These are phyloP conservation scores for Odontocolon sp. DNA, from an alignment of 2,888 invertebrate genomes.

Conservation along the genomic window DNA sequence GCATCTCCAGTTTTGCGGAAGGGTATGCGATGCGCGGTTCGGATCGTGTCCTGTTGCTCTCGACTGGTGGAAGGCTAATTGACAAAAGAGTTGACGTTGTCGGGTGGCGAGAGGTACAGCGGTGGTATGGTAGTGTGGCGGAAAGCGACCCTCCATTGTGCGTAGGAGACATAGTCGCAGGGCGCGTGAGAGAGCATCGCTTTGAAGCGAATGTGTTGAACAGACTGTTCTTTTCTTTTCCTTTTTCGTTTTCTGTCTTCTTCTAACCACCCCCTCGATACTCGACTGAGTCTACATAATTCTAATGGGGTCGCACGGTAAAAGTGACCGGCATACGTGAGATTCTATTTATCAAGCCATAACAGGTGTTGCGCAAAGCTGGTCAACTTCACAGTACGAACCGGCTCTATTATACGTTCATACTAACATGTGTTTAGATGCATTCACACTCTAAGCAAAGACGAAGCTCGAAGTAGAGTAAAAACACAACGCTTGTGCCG, in stretches of 20 bases:
- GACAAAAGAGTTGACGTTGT: slow-evolving; percentile 59
- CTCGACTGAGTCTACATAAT: slow-evolving; percentile 45
- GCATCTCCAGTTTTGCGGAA: slow-evolving; percentile 29
- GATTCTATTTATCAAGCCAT: no score
- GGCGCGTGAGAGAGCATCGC: slow-evolving; percentile 40
- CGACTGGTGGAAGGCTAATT: slow-evolving; percentile 56
- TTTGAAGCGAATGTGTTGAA: slow-evolving; percentile 53
- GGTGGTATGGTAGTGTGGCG: neutral
- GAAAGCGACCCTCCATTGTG: slow-evolving; percentile 33
- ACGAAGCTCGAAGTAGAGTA: slow-evolving; percentile 23
- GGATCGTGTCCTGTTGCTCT: slow-evolving; percentile 9
- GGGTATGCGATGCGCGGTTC: slow-evolving; percentile 26
- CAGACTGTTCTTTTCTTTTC: slow-evolving; percentile 27
- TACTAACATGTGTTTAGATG: neutral
- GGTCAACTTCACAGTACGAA: no score
- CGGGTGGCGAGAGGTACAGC: slow-evolving; percentile 37
- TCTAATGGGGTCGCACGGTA: no score
- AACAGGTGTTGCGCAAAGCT: no score
- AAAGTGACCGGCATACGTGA: no score
- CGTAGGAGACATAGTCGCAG: neutral
- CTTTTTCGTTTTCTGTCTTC: slow-evolving; percentile 71
- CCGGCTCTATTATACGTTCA: no score
- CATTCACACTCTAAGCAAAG: neutral
- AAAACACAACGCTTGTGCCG: slow-evolving; percentile 22
- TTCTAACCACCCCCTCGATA: slow-evolving; percentile 67